A percentile compares a stretch with the other conserved stretches of the same genome.
Conservation (phyloP, 1,140 invertebrate genomes). For the Aphis gossypii region DNA sequence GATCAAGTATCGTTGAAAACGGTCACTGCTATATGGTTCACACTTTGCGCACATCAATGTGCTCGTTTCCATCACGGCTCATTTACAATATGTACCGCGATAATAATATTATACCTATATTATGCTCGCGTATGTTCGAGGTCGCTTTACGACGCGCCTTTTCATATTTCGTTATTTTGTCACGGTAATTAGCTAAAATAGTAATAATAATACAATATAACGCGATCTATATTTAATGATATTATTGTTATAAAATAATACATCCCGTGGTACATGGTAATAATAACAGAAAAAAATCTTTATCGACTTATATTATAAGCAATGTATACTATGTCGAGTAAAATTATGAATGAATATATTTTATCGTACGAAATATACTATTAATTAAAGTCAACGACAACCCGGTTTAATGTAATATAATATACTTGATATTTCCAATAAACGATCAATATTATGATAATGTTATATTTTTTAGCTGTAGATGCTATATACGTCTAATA, state of each 20-base stretch:
- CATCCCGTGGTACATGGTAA: not conserved
- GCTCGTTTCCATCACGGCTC: not conserved
- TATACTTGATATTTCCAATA: not conserved
- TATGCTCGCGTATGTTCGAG: not conserved
- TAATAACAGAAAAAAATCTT: not conserved
- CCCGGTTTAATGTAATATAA: not conserved
- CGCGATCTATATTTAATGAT: not conserved
- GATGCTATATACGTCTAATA: not conserved
- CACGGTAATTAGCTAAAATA: not conserved
- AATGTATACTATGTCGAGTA: not conserved
- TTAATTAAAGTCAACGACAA: not conserved
- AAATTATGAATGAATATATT: not conserved
- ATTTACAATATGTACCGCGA: not conserved
- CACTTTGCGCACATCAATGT: not conserved
- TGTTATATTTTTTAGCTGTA: not conserved
- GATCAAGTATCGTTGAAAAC: not conserved
- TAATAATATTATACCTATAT: not conserved
- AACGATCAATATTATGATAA: not conserved
- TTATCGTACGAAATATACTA: not conserved
- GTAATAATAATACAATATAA: not conserved
- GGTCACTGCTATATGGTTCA: not conserved
- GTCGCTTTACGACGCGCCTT: not conserved
- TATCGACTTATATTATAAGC: not conserved
- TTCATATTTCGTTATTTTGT: slow-evolving; percentile 9
- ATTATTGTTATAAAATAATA: not conserved